A percentile compares a stretch with the other conserved stretches of the same genome.
phyloP scores from a whole-genome alignment of 2,797 vertebrate genomes.

The Eutrigla gurnardus region DNA sequence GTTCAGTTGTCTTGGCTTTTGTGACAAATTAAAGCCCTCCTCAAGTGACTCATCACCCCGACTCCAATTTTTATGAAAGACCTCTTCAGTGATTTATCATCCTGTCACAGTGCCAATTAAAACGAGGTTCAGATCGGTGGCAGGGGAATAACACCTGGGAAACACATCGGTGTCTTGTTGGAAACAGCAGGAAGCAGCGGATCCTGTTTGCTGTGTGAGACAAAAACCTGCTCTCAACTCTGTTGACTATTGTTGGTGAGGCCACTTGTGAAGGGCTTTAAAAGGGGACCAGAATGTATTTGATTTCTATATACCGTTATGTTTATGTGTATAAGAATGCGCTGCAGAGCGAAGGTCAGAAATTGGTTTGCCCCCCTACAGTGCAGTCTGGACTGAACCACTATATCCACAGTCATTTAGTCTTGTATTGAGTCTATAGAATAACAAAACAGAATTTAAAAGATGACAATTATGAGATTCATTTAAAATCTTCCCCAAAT shows the following conservation, averaged over 20 bases:
- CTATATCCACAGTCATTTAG: constrained; percentile 24
- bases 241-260: constrained; percentile 4
- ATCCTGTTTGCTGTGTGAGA: constrained; percentile 16
- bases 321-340: neutral
- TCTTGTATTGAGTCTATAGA: constrained; percentile 19
- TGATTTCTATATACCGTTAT: constrained; percentile 17
- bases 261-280: constrained; percentile 50
- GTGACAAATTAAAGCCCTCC: constrained; percentile 47
- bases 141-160: constrained; percentile 13
- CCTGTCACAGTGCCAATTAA: constrained; percentile 25
- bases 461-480: neutral
- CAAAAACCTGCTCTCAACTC: neutral
- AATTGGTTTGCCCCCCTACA: constrained; percentile 15
- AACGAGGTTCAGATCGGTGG: constrained; percentile 13
- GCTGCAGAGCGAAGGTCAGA: constrained; percentile 39
- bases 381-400: constrained; percentile 35
- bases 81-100: constrained; percentile 24
- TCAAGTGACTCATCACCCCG: constrained; percentile 43
- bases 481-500: neutral
- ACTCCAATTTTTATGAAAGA: constrained; percentile 23
- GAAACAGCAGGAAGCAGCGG: constrained; percentile 30
- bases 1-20: constrained; percentile 41
- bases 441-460: neutral
- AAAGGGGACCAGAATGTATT: constrained; percentile 16
- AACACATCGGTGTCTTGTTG: neutral